Evolutionary conservation across 1,140 invertebrate species (phyloP), one percentile per base, ranked within the genome.

Genomic region (Neodiprion fabricii): DNA sequence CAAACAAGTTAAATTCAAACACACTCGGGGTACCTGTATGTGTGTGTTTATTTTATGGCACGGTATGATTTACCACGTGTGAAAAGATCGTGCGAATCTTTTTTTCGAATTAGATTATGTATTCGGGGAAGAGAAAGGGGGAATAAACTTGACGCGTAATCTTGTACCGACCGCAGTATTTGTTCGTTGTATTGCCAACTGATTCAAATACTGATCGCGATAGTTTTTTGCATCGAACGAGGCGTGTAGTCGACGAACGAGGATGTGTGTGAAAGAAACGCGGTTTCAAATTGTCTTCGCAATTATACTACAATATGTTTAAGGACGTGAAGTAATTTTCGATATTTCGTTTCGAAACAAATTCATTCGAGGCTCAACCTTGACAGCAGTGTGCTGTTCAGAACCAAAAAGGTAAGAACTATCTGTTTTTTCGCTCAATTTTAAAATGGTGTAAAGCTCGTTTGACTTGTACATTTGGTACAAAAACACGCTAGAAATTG

Each of bases 261-360:
- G 8, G 53, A 61, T 61, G 53, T 61, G 53, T 61, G 53, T 61
- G 53, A 61, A 61, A 61, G 53, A 14, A 61, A 61, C 53, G 53
- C n/a, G 53, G n/a, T 61, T 61, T 17, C 53, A 61, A 61, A 61
- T 61, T 17, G n/a, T 12, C 53, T 61, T 61, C 11, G n/a, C 53
- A 61, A 61, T 61, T 61, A 8, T 61, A 9, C 53, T 17, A 1
- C n/a, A 9, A 9, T 17, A 61, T 61, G 53, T 14, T 17, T 12
- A 17, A 61, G 53, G 0, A 61, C 53, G 2, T 14, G 11, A 61
- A 8, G 5, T 61, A 61, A 61, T 61, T 61, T 61, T 5, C 53
- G 53, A 9, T 61, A 61, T 61, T 61, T 61, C 53, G 9, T 61
- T 17, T 14, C 11, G 53, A 61, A 12, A 61, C 9, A 61, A 14